Conservation (phyloP, 2,888 invertebrate species). For the Paralinhomoeus sp. region DNA sequence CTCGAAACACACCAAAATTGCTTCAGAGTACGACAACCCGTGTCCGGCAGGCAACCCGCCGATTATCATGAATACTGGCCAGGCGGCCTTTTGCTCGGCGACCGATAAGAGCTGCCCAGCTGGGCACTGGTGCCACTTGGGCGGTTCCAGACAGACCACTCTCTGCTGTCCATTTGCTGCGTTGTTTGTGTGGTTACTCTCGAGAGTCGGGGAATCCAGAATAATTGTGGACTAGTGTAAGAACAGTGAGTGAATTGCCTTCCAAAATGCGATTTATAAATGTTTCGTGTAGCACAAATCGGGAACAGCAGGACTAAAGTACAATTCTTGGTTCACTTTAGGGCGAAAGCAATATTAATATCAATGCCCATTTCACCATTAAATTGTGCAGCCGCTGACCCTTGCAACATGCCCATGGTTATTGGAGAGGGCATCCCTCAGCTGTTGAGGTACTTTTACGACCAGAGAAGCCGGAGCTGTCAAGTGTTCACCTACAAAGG, state of each 20-base stretch:
- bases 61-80: not conserved
- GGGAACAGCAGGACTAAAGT: too few species aligned
- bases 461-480: conserved; percentile 12
- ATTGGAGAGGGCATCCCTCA: conserved; percentile 12
- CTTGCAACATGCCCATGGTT: conserved; percentile 12
- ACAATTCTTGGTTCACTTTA: too few species aligned
- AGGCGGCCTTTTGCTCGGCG: conserved; percentile 3
- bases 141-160: conserved; percentile 6
- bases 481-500: conserved; percentile 14
- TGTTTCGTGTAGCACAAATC: too few species aligned
- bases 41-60: conserved; percentile 5
- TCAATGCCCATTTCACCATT: not conserved
- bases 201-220: not conserved
- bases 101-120: conserved; percentile 5
- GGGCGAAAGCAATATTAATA: too few species aligned
- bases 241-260: too few species aligned
- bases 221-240: too few species aligned
- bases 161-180: conserved; percentile 9
- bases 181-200: not conserved
- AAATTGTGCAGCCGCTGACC: conserved; percentile 11
- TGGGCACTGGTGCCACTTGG: conserved; percentile 8
- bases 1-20: too few species aligned
- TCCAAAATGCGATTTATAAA: too few species aligned
- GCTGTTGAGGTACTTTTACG: conserved; percentile 14
- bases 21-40: conserved; percentile 6